Conservation (phyloP, 2,888 invertebrate genomes). For the Diarsia brunnea region DNA sequence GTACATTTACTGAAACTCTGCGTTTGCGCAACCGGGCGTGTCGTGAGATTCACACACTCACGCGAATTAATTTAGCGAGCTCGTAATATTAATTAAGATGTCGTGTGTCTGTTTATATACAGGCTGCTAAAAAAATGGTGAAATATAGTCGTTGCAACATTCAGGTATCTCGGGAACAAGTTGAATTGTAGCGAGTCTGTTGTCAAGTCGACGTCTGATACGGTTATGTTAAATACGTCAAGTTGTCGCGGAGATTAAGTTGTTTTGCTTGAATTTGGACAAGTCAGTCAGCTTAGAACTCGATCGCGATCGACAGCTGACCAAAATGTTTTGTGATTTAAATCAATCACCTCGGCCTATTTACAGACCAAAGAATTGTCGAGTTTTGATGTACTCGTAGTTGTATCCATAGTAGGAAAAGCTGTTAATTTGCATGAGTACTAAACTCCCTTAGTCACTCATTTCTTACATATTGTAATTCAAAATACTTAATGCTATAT, state of each 20-base stretch:
- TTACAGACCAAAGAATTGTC: neutral
- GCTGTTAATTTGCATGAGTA: neutral
- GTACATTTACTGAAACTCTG: slow-evolving; percentile 3
- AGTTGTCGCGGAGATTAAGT: slow-evolving; percentile 23
- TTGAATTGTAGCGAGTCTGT: slow-evolving; percentile 24
- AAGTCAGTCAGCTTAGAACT: slow-evolving; percentile 11
- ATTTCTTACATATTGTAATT: neutral
- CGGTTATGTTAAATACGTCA: slow-evolving; percentile 33
- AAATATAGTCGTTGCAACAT: slow-evolving; percentile 42
- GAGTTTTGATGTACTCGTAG: no score
- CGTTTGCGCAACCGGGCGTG: slow-evolving; percentile 27
- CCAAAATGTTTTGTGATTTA: slow-evolving; percentile 10
- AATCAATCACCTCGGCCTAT: neutral
- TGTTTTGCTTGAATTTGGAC: slow-evolving; percentile 29
- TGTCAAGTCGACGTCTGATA: slow-evolving; percentile 28
- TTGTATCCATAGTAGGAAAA: neutral
- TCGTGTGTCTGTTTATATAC: slow-evolving; percentile 9
- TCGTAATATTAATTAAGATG: slow-evolving; percentile 44
- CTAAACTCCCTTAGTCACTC: neutral
- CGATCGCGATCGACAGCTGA: neutral
- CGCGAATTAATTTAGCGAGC: slow-evolving; percentile 33
- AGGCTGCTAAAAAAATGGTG: slow-evolving; percentile 27
- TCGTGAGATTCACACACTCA: slow-evolving; percentile 38
- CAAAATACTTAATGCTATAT: no score
- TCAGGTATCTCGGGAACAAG: slow-evolving; percentile 16